Conservation (phyloP, 2,113 vertebrate genomes). For the Oostethus manadensis region DNA sequence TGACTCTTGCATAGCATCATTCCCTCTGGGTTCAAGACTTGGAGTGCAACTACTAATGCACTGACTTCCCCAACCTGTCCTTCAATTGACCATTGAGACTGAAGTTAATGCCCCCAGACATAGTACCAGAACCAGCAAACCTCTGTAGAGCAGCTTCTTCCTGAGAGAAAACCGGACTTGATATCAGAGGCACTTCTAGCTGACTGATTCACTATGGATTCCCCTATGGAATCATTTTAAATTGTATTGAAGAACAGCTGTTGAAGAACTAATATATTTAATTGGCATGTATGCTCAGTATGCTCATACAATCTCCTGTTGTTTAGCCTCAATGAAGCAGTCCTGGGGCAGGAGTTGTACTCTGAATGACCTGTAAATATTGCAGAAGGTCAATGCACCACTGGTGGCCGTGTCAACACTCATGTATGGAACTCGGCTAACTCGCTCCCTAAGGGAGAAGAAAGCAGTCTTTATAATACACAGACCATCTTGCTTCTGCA, state of each 20-base stretch:
- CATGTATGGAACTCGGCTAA: slow-evolving; percentile 36
- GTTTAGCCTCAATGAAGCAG: slow-evolving; percentile 19
- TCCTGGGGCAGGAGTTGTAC: slow-evolving; percentile 34
- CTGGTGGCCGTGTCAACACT: slow-evolving; percentile 35
- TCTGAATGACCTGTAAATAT: slow-evolving; percentile 32
- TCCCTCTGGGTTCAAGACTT: slow-evolving; percentile 9
- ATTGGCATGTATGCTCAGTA: slow-evolving; percentile 35
- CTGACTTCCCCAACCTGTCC: slow-evolving; percentile 33
- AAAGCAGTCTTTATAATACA: slow-evolving; percentile 40
- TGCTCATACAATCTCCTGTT: slow-evolving; percentile 20
- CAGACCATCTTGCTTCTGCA: slow-evolving; percentile 30
- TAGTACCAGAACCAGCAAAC: slow-evolving; percentile 15
- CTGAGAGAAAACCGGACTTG: slow-evolving; percentile 23
- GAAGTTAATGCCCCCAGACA: slow-evolving; percentile 33
- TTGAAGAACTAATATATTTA: slow-evolving; percentile 19
- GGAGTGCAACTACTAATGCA: slow-evolving; percentile 39
- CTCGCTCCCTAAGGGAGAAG: slow-evolving; percentile 27
- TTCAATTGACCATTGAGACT: slow-evolving; percentile 29
- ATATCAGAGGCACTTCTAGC: slow-evolving; percentile 23
- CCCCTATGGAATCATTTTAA: slow-evolving; percentile 10
- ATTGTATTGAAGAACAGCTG: not conserved
- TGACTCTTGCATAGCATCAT: not conserved
- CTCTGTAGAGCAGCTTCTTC: slow-evolving; percentile 23
- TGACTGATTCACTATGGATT: slow-evolving; percentile 32
- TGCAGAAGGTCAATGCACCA: slow-evolving; percentile 45